A percentile compares a stretch with the other conserved stretches of the same genome.
These are phyloP conservation scores for Dendrolimus punctatus DNA, from an alignment of 1,140 invertebrate species.

Conservation along the genomic window DNA sequence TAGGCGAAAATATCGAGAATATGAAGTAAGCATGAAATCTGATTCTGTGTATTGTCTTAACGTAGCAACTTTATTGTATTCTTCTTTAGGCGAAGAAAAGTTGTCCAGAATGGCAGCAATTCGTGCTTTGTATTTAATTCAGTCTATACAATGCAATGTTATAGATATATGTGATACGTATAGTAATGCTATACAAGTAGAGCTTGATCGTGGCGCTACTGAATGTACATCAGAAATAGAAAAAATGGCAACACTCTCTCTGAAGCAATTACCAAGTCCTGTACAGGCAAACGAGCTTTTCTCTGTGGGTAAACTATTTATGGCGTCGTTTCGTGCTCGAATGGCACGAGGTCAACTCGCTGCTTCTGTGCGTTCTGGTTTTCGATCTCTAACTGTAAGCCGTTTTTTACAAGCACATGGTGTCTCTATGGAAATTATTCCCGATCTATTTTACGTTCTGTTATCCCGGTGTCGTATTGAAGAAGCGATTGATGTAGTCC, in stretches of 20 bases:
- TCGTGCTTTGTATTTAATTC: constrained; percentile 42
- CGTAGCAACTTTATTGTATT: constrained; percentile 46
- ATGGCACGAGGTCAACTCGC: constrained; percentile 42
- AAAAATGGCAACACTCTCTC: constrained; percentile 29
- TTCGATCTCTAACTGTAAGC: constrained; percentile 49
- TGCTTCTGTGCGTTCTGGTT: constrained; percentile 49
- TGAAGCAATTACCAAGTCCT: constrained; percentile 28
- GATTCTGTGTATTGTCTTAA: constrained; percentile 62
- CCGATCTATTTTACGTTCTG: constrained; percentile 56
- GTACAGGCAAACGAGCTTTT: constrained; percentile 52
- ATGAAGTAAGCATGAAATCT: constrained; percentile 31
- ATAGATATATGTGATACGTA: constrained; percentile 48
- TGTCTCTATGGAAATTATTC: constrained; percentile 53
- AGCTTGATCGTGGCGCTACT: constrained; percentile 38
- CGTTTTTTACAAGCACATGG: constrained; percentile 46
- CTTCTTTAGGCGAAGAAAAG: constrained; percentile 38
- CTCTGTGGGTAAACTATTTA: constrained; percentile 54
- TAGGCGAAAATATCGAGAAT: constrained; percentile 29
- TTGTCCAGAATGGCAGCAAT: constrained; percentile 38
- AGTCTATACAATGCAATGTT: constrained; percentile 38
- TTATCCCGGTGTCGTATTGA: constrained; percentile 46
- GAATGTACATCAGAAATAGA: constrained; percentile 43
- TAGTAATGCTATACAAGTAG: constrained; percentile 46
- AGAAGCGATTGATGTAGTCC: constrained; percentile 51
- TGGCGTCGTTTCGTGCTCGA: constrained; percentile 46